Percentiles rank a stretch among this genome's conserved stretches.
These are phyloP conservation scores for Oncorhynchus mykiss DNA, from an alignment of 2,113 vertebrate species.

Conservation along the genomic window DNA sequence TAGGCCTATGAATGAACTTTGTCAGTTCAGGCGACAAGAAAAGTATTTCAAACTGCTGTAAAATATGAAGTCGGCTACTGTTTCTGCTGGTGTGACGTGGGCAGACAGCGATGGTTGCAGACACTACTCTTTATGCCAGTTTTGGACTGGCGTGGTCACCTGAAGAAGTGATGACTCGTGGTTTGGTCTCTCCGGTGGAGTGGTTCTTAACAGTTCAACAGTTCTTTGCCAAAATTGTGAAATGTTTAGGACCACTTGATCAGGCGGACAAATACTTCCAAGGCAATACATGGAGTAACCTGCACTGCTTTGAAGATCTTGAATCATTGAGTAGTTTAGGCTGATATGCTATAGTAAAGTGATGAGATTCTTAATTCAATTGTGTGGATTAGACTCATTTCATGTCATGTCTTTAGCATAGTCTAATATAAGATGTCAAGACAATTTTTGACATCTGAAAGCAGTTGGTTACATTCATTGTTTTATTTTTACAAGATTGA, in stretches of 20 bases:
- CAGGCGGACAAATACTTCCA: constrained; percentile 75
- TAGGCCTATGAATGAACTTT: neutral
- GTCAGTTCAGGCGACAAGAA: no score
- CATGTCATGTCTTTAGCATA: no score
- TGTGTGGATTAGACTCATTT: no score
- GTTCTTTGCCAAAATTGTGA: constrained; percentile 99
- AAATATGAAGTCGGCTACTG: no score
- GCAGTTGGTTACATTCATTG: no score
- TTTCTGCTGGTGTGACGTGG: no score
- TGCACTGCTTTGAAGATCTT: neutral
- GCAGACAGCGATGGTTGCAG: neutral
- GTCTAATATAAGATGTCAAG: no score
- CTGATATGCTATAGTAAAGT: no score
- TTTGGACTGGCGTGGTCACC: neutral
- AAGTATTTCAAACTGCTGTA: no score
- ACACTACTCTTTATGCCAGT: neutral
- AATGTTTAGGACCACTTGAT: constrained; percentile 99
- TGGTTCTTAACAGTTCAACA: constrained; percentile 99
- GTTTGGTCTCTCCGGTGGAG: constrained; percentile 85
- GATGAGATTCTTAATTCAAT: no score
- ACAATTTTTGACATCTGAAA: no score
- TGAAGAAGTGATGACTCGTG: constrained; percentile 17
- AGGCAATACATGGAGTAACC: constrained; percentile 1
- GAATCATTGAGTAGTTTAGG: neutral
- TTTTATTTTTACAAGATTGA: no score